These are phyloP conservation scores for Cremastobaeus sp. DNA, from an alignment of 2,888 invertebrate species.

Conservation along the genomic window DNA sequence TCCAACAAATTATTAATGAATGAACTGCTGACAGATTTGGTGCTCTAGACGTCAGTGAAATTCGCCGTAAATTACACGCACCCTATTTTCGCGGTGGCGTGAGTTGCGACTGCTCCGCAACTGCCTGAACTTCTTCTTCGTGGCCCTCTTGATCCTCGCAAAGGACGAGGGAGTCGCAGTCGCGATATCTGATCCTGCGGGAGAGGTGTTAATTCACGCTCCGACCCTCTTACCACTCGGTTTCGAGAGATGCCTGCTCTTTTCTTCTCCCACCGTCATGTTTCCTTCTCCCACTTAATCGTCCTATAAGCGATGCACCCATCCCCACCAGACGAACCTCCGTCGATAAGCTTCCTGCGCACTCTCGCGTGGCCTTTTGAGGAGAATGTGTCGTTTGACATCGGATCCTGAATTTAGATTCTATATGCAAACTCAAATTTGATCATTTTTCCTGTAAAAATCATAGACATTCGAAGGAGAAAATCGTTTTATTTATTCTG, in stretches of 20 bases:
- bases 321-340: constrained; percentile 32
- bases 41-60: constrained; percentile 23
- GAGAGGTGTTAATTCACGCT: constrained; percentile 77
- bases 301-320: constrained; percentile 51
- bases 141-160: constrained; percentile 59
- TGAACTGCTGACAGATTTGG: constrained; percentile 39
- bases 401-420: constrained; percentile 27
- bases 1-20: constrained; percentile 26
- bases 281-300: constrained; percentile 59
- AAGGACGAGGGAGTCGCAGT: constrained; percentile 64
- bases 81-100: constrained; percentile 10
- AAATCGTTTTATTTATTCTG: too few relatives aligned
- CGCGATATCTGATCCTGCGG: constrained; percentile 74
- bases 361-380: constrained; percentile 47
- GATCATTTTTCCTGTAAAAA: too few relatives aligned
- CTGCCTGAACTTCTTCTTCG: constrained; percentile 39
- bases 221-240: constrained; percentile 58
- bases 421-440: neutral
- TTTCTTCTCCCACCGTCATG: constrained; percentile 55
- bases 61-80: constrained; percentile 39
- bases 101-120: constrained; percentile 27
- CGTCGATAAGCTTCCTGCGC: constrained; percentile 47
- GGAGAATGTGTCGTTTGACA: constrained; percentile 36
- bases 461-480: too few relatives aligned
- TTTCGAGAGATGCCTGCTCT: constrained; percentile 52